Base-by-base conservation (phyloP, 2,797 vertebrate genomes). In the Lagodon rhomboides region DNA sequence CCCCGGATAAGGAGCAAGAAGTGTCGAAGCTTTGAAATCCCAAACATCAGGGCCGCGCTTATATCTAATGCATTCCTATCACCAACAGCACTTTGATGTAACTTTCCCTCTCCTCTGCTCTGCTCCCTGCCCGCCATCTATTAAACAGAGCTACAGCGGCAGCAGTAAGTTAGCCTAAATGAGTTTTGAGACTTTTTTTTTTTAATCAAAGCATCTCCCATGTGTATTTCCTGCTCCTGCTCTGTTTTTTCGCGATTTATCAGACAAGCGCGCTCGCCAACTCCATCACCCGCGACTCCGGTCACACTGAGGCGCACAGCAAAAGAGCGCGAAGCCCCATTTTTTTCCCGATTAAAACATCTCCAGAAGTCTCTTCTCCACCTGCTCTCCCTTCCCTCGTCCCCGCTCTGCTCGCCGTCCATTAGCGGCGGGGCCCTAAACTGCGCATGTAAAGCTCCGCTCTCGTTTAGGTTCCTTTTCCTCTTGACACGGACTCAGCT, bases 401-500 rank as follows among this genome's bases (percentile, higher is more conserved):
- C 27, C 30, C 49, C 4, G 13, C 79, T 79, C 81, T 76, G 78
- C 81, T 58, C 12, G 77, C 59, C 43, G 85, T 90, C 85, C 89
- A 87, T 89, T 90, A 91, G 85, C 18, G 22, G 53, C 34, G 68
- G 30, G 76, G 34, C 34, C 76, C 67, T 80, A 73, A 85, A 89
- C 77, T 80, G 80, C 67, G 78, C 88, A 88, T 87, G 87, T 80
- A 82, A 80, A 85, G 83, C 85, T 47, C 30, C 18, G 25, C 81
- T 80, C 77, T 80, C 73, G 62, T 89, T 84, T 80, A 75, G 73
- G 38, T 77, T 84, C 83, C 79, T 79, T 79, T 66, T 76, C 51
- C 81, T 85, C 79, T 72, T 90, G 87, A 92, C 91, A 81, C 38
- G 85, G 87, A 87, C 89, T 91, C 90, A 87, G 88, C 89, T 91